Percentiles rank a stretch among this genome's conserved stretches.
These are phyloP conservation scores for Gila robusta DNA, from an alignment of 2,797 vertebrate genomes.

Conservation along the genomic window DNA sequence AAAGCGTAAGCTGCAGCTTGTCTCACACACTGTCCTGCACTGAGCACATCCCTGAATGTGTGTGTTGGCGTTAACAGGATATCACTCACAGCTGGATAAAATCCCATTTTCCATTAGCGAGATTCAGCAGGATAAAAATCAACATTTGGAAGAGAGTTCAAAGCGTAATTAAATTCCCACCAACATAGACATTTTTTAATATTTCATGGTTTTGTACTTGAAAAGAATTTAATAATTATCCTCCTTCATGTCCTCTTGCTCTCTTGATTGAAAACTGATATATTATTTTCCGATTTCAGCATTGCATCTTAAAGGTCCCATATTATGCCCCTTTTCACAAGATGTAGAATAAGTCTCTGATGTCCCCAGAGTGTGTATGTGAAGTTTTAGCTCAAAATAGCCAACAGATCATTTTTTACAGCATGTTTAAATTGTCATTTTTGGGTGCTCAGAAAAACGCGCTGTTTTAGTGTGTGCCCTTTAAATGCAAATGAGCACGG, in stretches of 20 bases:
- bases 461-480: no score
- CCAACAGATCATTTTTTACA: no score
- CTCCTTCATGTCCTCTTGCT: not conserved
- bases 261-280: constrained; percentile 29
- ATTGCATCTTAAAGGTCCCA: constrained; percentile 13
- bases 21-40: constrained; percentile 2
- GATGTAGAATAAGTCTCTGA: no score
- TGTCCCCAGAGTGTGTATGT: no score
- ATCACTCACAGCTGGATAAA: constrained; percentile 29
- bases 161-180: not conserved
- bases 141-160: constrained; percentile 14
- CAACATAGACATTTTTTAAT: not conserved
- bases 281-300: not conserved
- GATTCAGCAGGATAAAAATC: constrained; percentile 25
- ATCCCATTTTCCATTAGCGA: constrained; percentile 26
- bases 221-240: not conserved
- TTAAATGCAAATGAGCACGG: no score
- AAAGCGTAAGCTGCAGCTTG: constrained; percentile 9
- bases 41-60: constrained; percentile 15
- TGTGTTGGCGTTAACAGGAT: constrained; percentile 12
- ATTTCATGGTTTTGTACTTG: not conserved
- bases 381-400: no score
- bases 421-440: no score
- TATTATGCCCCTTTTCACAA: no score
- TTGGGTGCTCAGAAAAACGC: no score